phyloP scores from a whole-genome alignment of 2,797 vertebrate species.

The Luscinia megarhynchos region DNA sequence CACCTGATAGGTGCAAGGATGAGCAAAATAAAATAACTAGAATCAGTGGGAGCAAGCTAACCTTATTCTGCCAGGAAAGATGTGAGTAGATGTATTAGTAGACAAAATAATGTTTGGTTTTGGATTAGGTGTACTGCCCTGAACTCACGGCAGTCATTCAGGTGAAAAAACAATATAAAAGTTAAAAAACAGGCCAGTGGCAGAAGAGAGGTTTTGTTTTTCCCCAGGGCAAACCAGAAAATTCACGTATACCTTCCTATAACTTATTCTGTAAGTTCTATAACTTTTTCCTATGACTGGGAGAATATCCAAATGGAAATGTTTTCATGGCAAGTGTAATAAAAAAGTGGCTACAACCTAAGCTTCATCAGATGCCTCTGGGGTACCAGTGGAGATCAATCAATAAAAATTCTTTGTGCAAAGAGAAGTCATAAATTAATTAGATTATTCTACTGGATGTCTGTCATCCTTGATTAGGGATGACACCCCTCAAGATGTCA shows the following conservation, averaged over 20 bases:
- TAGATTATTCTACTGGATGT: not conserved
- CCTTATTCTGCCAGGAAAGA: slow-evolving; percentile 25
- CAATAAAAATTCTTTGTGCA: not conserved
- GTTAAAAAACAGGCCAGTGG: not conserved
- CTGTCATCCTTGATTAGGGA: not conserved
- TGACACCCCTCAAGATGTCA: not conserved
- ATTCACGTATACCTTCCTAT: not conserved
- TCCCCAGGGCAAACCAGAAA: not conserved
- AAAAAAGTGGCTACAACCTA: not conserved
- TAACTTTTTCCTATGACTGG: not conserved
- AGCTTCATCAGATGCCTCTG: not conserved
- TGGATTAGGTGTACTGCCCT: slow-evolving; percentile 43
- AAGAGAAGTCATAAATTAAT: not conserved
- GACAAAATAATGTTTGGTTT: slow-evolving; percentile 41
- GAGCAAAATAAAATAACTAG: slow-evolving; percentile 41
- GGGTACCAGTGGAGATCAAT: not conserved
- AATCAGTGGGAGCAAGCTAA: slow-evolving; percentile 28
- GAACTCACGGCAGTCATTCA: slow-evolving; percentile 20
- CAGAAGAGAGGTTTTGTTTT: not conserved
- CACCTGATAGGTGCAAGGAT: slow-evolving; percentile 28
- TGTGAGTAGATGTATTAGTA: slow-evolving; percentile 32
- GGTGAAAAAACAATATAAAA: slow-evolving; percentile 6
- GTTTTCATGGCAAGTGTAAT: not conserved
- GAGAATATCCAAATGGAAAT: not conserved
- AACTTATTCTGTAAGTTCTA: not conserved